Evolutionary conservation across 2,888 invertebrate species (phyloP).

Genomic region (Venustoraphidia nigricollis): DNA sequence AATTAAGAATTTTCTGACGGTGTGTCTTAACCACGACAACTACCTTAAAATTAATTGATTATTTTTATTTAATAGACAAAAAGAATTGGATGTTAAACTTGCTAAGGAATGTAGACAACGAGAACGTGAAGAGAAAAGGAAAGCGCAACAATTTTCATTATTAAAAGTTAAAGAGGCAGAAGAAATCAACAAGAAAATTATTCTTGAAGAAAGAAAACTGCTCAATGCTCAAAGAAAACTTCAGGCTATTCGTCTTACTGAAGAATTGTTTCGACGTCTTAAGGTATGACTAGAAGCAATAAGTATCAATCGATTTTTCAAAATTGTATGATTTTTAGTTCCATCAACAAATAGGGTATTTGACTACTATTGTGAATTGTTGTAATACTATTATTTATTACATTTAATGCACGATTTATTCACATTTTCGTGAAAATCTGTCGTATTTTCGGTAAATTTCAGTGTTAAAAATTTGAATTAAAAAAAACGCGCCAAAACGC

Average conservation of each 20-base stretch:
- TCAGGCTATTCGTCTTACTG: constrained; percentile 75
- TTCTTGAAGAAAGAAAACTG: constrained; percentile 70
- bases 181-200: constrained; percentile 68
- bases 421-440: too few relatives aligned
- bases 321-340: neutral
- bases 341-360: too few relatives aligned
- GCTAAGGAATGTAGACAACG: constrained; percentile 35
- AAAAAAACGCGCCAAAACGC: too few relatives aligned
- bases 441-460: too few relatives aligned
- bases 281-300: constrained; percentile 40
- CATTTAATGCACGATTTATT: too few relatives aligned
- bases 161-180: constrained; percentile 64
- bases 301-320: neutral
- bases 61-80: constrained; percentile 29
- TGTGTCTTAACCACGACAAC: too few relatives aligned
- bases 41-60: too few relatives aligned
- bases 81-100: constrained; percentile 34
- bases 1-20: too few relatives aligned
- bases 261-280: constrained; percentile 73
- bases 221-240: constrained; percentile 75
- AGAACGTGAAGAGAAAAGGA: constrained; percentile 59
- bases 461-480: too few relatives aligned
- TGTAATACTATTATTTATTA: too few relatives aligned
- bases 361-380: too few relatives aligned
- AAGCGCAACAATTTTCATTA: constrained; percentile 61